Base-by-base conservation (phyloP, 2,113 vertebrate species). In the Lasiurus borealis region DNA sequence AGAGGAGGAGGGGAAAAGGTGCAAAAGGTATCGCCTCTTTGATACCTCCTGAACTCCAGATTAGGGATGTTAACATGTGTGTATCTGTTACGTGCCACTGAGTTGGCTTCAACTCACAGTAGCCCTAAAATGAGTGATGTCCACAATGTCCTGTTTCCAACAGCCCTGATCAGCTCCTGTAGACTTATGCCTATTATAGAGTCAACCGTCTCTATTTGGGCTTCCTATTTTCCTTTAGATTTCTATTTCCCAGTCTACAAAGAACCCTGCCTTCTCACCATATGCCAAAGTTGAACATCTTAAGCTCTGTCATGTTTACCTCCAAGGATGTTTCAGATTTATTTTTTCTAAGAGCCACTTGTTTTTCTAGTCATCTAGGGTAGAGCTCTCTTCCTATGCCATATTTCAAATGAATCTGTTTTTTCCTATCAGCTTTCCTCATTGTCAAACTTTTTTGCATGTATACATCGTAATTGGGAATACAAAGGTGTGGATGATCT, bases 11-110 rank as follows among this genome's bases (percentile, higher is more conserved):
- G 8, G 13, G 1, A 6, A 84, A 83, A 72, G 4, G 15, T 87
- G 0, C 0, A 40, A 6, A 8, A 92, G 18, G 5, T 0, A 81
- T 13, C 16, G 27, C 1, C 9, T 52, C 3, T 19, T 29, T 68
- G 13, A 25, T 25, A 29, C 2, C 16, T 19, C 5, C 46, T 76
- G 13, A 59, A n/a, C 31, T 2, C 3, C 52, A 73, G 36, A 16
- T 18, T 62, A 31, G 5, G 8, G 1, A 27, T 68, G 6, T 86
- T 31, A 71, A 13, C 1, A 23, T 25, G 50, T 15, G 13, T 57
- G 19, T 25, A 25, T 80, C 50, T 80, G 21, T 50, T 76, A 31
- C 27, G 19, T 50, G 73, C 27, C 8, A 10, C 18, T n/a, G 27
- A 76, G 73, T 19, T 76, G 46, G 46, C 21, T 31, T 48, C 73